Percentiles rank a stretch among this genome's conserved stretches.
phyloP scores from a whole-genome alignment of 2,888 invertebrate species.

The Fissipunctia ypsillon region DNA sequence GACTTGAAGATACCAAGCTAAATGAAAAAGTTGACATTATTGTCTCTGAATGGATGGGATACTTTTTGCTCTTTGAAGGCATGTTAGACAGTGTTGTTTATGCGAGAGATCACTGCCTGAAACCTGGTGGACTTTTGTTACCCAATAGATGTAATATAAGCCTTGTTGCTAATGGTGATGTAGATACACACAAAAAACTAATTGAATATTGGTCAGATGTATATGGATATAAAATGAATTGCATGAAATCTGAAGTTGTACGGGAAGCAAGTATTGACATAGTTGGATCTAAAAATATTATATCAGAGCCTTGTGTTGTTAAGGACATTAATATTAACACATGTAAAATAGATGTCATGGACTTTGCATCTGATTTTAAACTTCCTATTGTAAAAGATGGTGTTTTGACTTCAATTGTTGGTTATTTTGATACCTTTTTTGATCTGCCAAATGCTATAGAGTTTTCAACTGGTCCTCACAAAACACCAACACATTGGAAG shows the following conservation, averaged over 20 bases:
- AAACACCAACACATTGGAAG: constrained; percentile 97
- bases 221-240: constrained; percentile 98
- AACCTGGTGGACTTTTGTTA: constrained; percentile 93
- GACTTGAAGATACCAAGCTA: constrained; percentile 95
- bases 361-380: constrained; percentile 93
- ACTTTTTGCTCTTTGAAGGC: constrained; percentile 98
- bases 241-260: constrained; percentile 96
- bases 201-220: constrained; percentile 98
- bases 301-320: constrained; percentile 92
- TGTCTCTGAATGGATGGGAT: constrained; percentile 99
- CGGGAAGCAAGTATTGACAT: constrained; percentile 92
- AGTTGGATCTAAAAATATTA: constrained; percentile 89
- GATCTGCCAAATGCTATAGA: constrained; percentile 92
- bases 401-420: constrained; percentile 94
- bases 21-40: constrained; percentile 97
- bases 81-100: constrained; percentile 98
- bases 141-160: constrained; percentile 96
- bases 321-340: constrained; percentile 94
- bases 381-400: constrained; percentile 92
- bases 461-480: constrained; percentile 95
- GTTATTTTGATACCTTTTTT: constrained; percentile 98
- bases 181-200: constrained; percentile 92
- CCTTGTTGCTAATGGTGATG: constrained; percentile 95
- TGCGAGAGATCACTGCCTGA: constrained; percentile 95
- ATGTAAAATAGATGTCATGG: constrained; percentile 93